Evolutionary conservation across 2,113 vertebrate species (phyloP).

Genomic region (Pygoscelis antarcticus): DNA sequence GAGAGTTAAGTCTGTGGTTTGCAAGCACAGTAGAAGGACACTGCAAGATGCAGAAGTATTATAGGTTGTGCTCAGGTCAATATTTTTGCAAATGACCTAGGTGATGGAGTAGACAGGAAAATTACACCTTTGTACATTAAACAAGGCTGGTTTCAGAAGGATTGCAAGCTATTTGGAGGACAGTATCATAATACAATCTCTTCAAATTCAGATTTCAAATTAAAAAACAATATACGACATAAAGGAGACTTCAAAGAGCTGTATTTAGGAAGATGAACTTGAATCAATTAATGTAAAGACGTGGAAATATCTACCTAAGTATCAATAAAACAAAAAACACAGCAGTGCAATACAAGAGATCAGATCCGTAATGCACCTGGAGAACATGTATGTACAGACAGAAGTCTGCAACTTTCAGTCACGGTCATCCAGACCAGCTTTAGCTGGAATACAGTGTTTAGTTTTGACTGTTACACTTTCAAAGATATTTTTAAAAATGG

Average conservation of each 20-base stretch:
- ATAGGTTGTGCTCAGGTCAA: neutral
- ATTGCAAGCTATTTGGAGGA: neutral
- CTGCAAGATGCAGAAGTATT: neutral
- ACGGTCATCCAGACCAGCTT: neutral
- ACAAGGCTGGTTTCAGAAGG: neutral
- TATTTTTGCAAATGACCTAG: neutral
- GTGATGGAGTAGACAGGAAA: neutral
- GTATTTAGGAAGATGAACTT: neutral
- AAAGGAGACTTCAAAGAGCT: neutral
- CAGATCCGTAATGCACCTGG: neutral
- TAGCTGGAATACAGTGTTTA: neutral
- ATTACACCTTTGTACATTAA: neutral
- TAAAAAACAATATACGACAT: neutral
- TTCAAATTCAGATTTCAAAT: neutral
- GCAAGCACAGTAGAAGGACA: neutral
- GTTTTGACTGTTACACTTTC: neutral
- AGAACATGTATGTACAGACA: neutral
- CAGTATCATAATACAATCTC: neutral
- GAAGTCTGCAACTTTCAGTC: neutral
- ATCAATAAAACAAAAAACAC: neutral
- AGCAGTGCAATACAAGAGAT: neutral
- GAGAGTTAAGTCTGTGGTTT: accelerated
- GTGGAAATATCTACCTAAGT: neutral
- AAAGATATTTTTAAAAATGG: neutral
- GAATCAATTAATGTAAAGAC: neutral